Conservation (phyloP, 2,888 invertebrate genomes). For the Cheilosia vernalis region DNA sequence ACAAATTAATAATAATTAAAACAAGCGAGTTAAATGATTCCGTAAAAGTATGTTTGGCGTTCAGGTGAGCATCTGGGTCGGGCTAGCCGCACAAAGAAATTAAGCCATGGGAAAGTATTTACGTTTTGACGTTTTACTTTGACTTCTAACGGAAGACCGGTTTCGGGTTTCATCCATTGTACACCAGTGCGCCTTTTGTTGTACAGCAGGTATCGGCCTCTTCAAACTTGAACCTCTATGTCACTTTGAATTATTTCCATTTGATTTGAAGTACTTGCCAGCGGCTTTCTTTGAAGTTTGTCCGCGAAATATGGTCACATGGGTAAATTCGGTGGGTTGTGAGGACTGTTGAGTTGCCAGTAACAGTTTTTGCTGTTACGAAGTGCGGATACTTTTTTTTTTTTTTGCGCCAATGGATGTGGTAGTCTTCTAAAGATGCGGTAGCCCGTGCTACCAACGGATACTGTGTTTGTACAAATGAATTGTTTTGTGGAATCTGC, state of each 20-base stretch:
- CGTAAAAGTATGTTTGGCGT: constrained; percentile 29
- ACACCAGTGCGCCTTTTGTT: constrained; percentile 62
- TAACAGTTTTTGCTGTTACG: too few relatives aligned
- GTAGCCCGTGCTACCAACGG: too few relatives aligned
- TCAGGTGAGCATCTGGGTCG: constrained; percentile 61
- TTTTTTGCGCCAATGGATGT: too few relatives aligned
- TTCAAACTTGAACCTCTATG: constrained; percentile 53
- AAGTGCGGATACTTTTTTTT: too few relatives aligned
- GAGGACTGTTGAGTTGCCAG: not conserved
- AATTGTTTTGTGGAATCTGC: too few relatives aligned
- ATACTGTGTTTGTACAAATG: too few relatives aligned
- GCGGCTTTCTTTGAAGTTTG: constrained; percentile 50
- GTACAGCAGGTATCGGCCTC: constrained; percentile 8
- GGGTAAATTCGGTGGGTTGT: not conserved
- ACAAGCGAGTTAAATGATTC: constrained; percentile 10
- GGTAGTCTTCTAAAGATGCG: too few relatives aligned
- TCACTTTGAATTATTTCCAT: constrained; percentile 63
- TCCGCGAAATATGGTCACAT: constrained; percentile 33
- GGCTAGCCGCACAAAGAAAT: constrained; percentile 24
- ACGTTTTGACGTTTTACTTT: too few relatives aligned
- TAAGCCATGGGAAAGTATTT: constrained; percentile 37
- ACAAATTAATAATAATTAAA: constrained; percentile 62
- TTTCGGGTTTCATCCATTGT: constrained; percentile 55
- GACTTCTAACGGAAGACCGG: constrained; percentile 64
- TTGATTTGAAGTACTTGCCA: constrained; percentile 54